Conservation (phyloP, 2,888 invertebrate species). For the Drosophila mercatorum region DNA sequence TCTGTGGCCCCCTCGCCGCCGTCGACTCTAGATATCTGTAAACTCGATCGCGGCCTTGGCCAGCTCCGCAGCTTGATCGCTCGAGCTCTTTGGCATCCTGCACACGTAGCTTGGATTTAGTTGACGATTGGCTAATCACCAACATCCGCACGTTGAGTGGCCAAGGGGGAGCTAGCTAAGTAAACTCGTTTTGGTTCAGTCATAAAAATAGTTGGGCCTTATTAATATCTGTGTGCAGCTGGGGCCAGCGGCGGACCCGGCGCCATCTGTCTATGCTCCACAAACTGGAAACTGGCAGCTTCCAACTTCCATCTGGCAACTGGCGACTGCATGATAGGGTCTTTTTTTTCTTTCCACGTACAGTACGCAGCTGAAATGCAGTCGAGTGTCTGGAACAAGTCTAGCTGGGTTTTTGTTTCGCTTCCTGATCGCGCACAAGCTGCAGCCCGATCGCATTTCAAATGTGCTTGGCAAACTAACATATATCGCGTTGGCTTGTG, state of each 20-base stretch:
- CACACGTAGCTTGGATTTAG: constrained; percentile 30
- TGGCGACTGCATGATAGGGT: constrained; percentile 5
- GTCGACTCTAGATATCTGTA: constrained; percentile 3
- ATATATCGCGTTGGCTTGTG: neutral
- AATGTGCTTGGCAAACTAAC: neutral
- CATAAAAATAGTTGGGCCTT: constrained; percentile 68
- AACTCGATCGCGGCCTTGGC: constrained; percentile 45
- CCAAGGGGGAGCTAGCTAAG: neutral
- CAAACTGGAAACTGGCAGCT: constrained; percentile 24
- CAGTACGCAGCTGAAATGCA: constrained; percentile 10
- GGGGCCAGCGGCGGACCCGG: constrained; percentile 34
- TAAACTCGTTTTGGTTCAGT: constrained; percentile 53
- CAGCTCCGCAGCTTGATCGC: neutral
- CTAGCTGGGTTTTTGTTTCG: constrained; percentile 8
- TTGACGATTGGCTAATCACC: constrained; percentile 67
- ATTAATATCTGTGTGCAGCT: constrained; percentile 42
- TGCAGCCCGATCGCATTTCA: neutral
- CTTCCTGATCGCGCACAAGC: constrained; percentile 14
- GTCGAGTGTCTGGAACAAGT: constrained; percentile 20
- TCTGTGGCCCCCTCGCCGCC: neutral
- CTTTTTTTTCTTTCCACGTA: constrained; percentile 2
- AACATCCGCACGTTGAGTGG: constrained; percentile 56
- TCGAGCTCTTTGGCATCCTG: constrained; percentile 43
- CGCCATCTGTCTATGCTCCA: constrained; percentile 37
- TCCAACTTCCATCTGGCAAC: constrained; percentile 12